Percentiles rank a stretch among this genome's conserved stretches.
phyloP scores from a whole-genome alignment of 2,797 vertebrate species.

The Clarias pachynema region DNA sequence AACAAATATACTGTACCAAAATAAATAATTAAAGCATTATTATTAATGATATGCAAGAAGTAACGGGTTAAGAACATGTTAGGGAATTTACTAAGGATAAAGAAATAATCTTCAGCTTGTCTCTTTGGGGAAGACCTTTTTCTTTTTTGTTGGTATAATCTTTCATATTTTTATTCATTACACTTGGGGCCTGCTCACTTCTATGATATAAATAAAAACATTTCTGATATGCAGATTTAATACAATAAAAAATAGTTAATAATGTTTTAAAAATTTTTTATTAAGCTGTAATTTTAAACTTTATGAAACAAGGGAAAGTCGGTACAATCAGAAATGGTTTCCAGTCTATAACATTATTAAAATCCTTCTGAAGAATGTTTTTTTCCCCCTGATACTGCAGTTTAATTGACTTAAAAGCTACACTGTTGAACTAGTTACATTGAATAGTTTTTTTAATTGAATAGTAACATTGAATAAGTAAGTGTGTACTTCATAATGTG shows the following conservation, averaged over 20 bases:
- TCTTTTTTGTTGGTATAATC: too few species aligned
- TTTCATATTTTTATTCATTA: too few species aligned
- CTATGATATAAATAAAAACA: too few species aligned
- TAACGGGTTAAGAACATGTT: neutral
- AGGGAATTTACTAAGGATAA: neutral
- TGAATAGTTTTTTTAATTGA: neutral
- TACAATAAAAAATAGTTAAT: neutral
- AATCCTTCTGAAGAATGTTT: neutral
- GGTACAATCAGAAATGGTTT: neutral
- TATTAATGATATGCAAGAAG: neutral
- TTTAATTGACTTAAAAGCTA: neutral
- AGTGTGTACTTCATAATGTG: neutral
- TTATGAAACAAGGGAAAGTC: neutral
- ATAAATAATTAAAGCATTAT: neutral
- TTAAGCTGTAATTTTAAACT: neutral
- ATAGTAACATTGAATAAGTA: neutral
- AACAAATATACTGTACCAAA: neutral
- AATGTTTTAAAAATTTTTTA: neutral
- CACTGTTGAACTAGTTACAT: neutral
- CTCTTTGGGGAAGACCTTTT: too few species aligned
- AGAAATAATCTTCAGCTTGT: neutral
- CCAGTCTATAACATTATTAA: neutral
- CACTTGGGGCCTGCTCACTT: too few species aligned
- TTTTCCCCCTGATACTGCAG: neutral
- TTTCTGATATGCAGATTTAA: neutral